A percentile compares a stretch with the other conserved stretches of the same genome.
phyloP scores from a whole-genome alignment of 2,113 vertebrate species.

The Myxocyprinus asiaticus region DNA sequence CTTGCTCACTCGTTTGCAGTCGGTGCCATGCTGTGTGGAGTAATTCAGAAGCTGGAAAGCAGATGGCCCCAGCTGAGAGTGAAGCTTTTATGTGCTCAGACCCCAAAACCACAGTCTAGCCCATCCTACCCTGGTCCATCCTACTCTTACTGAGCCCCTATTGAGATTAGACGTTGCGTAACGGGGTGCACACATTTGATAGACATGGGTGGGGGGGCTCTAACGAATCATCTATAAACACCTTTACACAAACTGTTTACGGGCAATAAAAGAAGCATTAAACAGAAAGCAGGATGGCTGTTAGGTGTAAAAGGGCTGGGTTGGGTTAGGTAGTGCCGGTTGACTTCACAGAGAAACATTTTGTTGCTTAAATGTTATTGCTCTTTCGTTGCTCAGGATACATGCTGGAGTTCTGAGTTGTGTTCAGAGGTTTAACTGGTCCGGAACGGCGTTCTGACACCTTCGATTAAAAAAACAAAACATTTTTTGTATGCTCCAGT shows the following conservation, averaged over 20 bases:
- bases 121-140: slow-evolving; percentile 40
- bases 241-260: slow-evolving; percentile 70
- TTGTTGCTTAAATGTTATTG: too few relatives aligned
- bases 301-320: slow-evolving; percentile 49
- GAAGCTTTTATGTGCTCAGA: slow-evolving; percentile 47
- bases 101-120: slow-evolving; percentile 47
- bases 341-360: slow-evolving; percentile 23
- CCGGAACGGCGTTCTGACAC: too few relatives aligned
- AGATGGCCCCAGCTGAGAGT: slow-evolving; percentile 41
- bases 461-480: too few relatives aligned
- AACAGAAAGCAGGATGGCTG: slow-evolving; percentile 67
- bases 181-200: slow-evolving; percentile 53
- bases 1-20: slow-evolving; percentile 33
- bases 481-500: too few relatives aligned
- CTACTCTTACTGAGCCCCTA: slow-evolving; percentile 51
- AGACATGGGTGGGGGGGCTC: slow-evolving; percentile 46
- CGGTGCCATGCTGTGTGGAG: slow-evolving; percentile 34
- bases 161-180: slow-evolving; percentile 58
- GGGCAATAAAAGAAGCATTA: slow-evolving; percentile 69
- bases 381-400: too few relatives aligned
- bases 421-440: too few relatives aligned
- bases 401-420: too few relatives aligned
- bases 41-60: slow-evolving; percentile 41
- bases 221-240: slow-evolving; percentile 68
- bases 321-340: slow-evolving; percentile 50